phyloP scores from a whole-genome alignment of 2,888 invertebrate species.

The Lepidochrysops patricia region DNA sequence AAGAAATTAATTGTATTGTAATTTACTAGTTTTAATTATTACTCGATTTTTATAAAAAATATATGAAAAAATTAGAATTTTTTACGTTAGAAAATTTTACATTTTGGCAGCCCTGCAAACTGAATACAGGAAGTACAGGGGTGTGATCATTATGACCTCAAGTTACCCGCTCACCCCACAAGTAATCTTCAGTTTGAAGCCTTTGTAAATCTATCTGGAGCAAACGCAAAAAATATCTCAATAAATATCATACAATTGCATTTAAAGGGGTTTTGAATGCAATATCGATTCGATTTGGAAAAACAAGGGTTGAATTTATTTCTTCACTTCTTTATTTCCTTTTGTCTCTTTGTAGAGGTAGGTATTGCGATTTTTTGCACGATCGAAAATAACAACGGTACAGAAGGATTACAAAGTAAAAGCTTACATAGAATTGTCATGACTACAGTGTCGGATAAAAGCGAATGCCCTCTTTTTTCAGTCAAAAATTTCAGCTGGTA shows the following conservation, averaged over 20 bases:
- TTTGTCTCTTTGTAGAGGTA: conserved; percentile 28
- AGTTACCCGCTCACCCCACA: conserved; percentile 62
- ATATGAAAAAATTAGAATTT: no score
- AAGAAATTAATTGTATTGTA: background rate
- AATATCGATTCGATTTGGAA: conserved; percentile 61
- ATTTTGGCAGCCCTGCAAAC: conserved; percentile 44
- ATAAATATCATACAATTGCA: conserved; percentile 72
- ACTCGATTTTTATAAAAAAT: no score
- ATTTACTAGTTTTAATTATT: background rate
- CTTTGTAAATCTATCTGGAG: conserved; percentile 57
- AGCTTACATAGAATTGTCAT: background rate
- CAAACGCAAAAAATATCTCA: conserved; percentile 61
- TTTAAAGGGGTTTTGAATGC: conserved; percentile 70
- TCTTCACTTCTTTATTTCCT: conserved; percentile 23
- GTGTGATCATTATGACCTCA: conserved; percentile 70
- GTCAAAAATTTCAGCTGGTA: background rate
- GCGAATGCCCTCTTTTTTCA: no score
- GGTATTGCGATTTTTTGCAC: conserved; percentile 27
- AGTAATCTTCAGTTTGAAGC: conserved; percentile 34
- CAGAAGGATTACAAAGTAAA: background rate
- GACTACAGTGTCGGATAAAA: no score
- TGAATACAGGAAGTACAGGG: conserved; percentile 65
- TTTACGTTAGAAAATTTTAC: background rate
- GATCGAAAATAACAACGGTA: conserved; percentile 21
- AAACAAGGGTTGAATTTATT: conserved; percentile 44